Percentiles rank a stretch among this genome's conserved stretches.
phyloP scores from a whole-genome alignment of 2,888 invertebrate species.

The Hipparchia sbordonii region DNA sequence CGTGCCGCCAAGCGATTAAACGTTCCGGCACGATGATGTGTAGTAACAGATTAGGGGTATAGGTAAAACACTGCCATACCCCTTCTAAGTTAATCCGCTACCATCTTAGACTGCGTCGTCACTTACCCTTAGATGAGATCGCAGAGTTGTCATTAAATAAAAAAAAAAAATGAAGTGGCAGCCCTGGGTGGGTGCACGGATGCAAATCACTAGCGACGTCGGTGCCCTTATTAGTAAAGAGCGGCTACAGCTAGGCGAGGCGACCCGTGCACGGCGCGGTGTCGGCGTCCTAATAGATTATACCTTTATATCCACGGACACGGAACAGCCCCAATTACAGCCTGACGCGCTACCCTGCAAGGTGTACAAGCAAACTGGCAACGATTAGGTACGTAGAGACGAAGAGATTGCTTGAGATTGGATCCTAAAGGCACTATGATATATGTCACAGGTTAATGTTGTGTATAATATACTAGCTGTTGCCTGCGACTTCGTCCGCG shows the following conservation, averaged over 20 bases:
- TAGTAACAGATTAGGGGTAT: no score
- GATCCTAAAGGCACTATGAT: no score
- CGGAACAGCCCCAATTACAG: constrained; percentile 17
- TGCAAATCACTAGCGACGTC: constrained; percentile 51
- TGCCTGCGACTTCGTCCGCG: no score
- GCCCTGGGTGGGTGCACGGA: constrained; percentile 35
- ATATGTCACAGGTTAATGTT: no score
- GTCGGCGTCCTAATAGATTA: constrained; percentile 20
- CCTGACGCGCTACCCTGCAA: background rate
- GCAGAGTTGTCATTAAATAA: background rate
- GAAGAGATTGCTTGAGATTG: background rate
- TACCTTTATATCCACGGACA: background rate
- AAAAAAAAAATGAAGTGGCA: background rate
- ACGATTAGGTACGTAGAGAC: background rate
- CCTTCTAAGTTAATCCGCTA: no score
- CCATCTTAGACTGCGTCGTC: no score
- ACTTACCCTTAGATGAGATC: no score
- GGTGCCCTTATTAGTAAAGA: constrained; percentile 58
- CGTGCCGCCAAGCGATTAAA: no score
- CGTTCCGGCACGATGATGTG: no score
- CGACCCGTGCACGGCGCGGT: constrained; percentile 1
- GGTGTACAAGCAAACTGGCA: background rate
- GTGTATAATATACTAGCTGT: no score
- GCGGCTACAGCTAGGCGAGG: constrained; percentile 32
- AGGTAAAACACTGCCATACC: no score